Evolutionary conservation across 2,113 vertebrate genomes (phyloP).

Genomic region (Percina caprodes): DNA sequence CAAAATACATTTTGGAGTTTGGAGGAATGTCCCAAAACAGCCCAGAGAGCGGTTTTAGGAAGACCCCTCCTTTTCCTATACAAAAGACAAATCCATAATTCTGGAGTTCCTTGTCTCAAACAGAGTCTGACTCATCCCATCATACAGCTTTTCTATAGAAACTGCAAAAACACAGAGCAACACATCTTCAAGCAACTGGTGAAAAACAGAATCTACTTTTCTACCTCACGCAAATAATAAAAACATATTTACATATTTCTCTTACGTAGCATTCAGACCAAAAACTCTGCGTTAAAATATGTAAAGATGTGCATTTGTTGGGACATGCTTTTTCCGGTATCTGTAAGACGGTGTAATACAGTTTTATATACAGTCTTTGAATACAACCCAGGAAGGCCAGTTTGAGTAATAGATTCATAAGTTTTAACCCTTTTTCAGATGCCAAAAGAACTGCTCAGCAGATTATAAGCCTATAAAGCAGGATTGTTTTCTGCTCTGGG

Average conservation of each 20-base stretch:
- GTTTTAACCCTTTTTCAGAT: constrained; percentile 3
- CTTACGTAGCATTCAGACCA: not conserved
- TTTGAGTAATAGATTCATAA: not conserved
- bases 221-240: not conserved
- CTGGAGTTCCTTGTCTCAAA: constrained; percentile 28
- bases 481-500: constrained; percentile 1
- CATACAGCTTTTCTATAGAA: constrained; percentile 11
- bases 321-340: not conserved
- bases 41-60: constrained; percentile 40
- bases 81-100: constrained; percentile 31
- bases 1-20: constrained; percentile 17
- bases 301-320: not conserved
- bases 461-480: not conserved
- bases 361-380: no score
- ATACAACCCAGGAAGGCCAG: not conserved
- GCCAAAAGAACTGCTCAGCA: not conserved
- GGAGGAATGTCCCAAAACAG: constrained; percentile 35
- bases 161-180: not conserved
- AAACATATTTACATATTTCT: not conserved
- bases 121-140: constrained; percentile 31
- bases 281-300: not conserved
- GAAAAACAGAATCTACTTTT: constrained; percentile 6
- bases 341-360: not conserved
- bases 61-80: constrained; percentile 30
- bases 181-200: not conserved